Base-by-base conservation (phyloP, 2,113 vertebrate genomes). In the Phoxinus phoxinus region DNA sequence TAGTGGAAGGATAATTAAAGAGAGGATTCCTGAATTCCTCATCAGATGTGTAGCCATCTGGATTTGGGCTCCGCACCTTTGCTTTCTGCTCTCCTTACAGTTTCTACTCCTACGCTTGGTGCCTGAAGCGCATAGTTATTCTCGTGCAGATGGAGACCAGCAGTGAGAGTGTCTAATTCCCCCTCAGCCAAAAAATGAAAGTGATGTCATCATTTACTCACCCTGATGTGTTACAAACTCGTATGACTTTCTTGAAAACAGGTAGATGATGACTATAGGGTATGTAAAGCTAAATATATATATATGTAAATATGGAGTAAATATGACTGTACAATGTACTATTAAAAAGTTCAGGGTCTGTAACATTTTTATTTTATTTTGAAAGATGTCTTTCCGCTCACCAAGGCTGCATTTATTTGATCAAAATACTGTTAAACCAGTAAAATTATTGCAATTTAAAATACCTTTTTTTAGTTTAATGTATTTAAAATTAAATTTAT, bases 21-120 rank as follows among this genome's bases (percentile, higher is more conserved):
- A 85, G 90, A 92, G 87, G 84, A 74, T 74, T 74, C 87, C 92
- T 91, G 93, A 93, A 94, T 93, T 92, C 87, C 90, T 91, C 87
- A 93, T 93, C 91, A 93, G 92, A 93, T 90, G 89, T 90, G 92
- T 88, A 88, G 89, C 91, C 89, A 91, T 90, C 93, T 92, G 92
- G 88, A 92, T 91, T 91, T 87, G 84, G 65, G 86, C 82, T 81
- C 86, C 21, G 80, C 86, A 35, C 32, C 77, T 83, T 83, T 72
- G 48, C 46, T 71, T 67, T 83, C 32, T 83, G 46, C 48, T 72
- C 48, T 83, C 12, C 65, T 83, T 27, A 71, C 65, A 2, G 32
- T 56, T 83, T 83, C 27, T 58, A 61, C 85, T 80, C 27, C 58
- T 86, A 84, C 84, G 15, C 58, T 89, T 73, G 51, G 13, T 69